Base-by-base conservation (phyloP, 2,113 vertebrate species). In the Leptodactylus fuscus region DNA sequence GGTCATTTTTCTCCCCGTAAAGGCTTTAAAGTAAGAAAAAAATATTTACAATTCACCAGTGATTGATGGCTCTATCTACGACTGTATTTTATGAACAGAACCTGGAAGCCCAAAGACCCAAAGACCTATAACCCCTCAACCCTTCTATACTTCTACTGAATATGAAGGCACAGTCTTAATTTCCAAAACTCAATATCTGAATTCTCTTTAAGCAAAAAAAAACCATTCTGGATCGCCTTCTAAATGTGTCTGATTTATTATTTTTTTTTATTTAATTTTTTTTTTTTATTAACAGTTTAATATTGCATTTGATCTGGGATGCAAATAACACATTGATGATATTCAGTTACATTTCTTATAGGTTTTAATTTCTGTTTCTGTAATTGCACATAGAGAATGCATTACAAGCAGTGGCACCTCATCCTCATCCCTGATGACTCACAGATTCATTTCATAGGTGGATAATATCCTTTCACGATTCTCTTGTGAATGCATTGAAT, bases 221-320 rank as follows among this genome's bases (percentile, higher is more conserved):
- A 65, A 0, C 24, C 16, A 89, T 92, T 90, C 94, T 94, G 94
- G 93, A 94, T 94, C 94, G 94, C 87, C 92, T 44, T 94, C 92
- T 88, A 87, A 92, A 92, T 81, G 89, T 67, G 83, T 82, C 7
- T 29, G 16, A 27, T 51, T 75, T 16, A n/a, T 38, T 44, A 15
- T 24, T 24, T n/a, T n/a, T n/a, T n/a, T n/a, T n/a, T n/a, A n/a
- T n/a, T n/a, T n/a, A n/a, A 22, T 53, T 13, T 24, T 10, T 58
- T 65, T 32, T 80, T 27, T 60, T 58, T 82, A 48, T 87, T 83
- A 81, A 46, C 58, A 48, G 75, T 91, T 75, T 89, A 88, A 88
- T 89, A 87, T 81, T 88, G 86, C 82, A 83, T 75, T 90, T 87
- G 88, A 87, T 90, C 89, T 91, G 92, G 89, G 77, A 85, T 88